A percentile compares a stretch with the other conserved stretches of the same genome.
phyloP scores from a whole-genome alignment of 2,113 vertebrate species.

The Eubucco bourcierii region DNA sequence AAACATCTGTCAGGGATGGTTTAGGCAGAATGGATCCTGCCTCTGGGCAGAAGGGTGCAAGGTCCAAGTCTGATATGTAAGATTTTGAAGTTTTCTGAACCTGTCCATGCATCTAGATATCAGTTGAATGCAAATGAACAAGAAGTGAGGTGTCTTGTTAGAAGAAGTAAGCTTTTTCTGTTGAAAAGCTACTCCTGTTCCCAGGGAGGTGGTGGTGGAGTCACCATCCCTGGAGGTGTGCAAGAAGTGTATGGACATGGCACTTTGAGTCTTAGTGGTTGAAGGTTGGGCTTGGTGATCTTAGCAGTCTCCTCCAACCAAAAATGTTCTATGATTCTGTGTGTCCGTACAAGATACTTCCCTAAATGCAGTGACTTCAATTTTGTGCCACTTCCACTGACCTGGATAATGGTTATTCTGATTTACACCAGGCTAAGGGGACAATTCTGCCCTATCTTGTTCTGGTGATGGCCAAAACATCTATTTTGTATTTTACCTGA shows the following conservation, averaged over 20 bases:
- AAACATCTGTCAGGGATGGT: conserved; percentile 33
- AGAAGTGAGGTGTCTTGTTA: not conserved
- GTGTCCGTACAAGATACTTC: not conserved
- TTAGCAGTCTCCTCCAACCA: no score
- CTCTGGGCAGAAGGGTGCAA: not conserved
- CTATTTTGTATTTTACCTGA: not conserved
- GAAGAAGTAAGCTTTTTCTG: not conserved
- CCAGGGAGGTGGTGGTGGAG: no score
- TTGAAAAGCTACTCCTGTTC: not conserved
- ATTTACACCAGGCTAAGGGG: not conserved
- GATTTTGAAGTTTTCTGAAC: not conserved
- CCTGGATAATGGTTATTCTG: not conserved
- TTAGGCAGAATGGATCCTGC: conserved; percentile 24
- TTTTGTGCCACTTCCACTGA: not conserved
- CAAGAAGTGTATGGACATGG: no score
- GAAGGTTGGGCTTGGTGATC: no score
- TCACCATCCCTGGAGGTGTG: no score
- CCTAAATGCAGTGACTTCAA: not conserved
- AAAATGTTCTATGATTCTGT: no score
- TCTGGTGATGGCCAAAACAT: not conserved
- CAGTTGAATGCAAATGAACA: not conserved
- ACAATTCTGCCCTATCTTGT: not conserved
- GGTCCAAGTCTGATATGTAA: not conserved
- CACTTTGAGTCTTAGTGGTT: no score
- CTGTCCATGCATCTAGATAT: not conserved